Conservation (phyloP, 2,797 vertebrate species). For the Typhlichthys eigenmanni region DNA sequence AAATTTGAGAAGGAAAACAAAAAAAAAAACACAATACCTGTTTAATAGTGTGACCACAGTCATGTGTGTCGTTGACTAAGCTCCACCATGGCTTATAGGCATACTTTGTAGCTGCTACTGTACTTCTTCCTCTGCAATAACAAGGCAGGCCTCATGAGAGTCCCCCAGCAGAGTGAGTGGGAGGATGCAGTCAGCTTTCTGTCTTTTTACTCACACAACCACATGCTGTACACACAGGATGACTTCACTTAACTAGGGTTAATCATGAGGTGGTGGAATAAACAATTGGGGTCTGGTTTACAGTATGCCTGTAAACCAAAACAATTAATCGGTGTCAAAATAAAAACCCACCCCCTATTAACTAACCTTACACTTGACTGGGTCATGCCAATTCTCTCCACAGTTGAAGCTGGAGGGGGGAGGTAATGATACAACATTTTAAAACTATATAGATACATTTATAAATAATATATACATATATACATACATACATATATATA, state of each 20-base stretch:
- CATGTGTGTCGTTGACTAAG: background rate
- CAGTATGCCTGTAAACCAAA: background rate
- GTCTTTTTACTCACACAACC: slow-evolving; percentile 18
- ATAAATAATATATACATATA: too few relatives aligned
- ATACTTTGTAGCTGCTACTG: slow-evolving; percentile 41
- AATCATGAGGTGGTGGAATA: background rate
- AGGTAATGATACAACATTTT: slow-evolving; percentile 2
- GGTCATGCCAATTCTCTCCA: slow-evolving; percentile 99
- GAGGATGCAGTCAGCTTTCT: slow-evolving; percentile 31
- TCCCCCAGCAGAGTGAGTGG: slow-evolving; percentile 25
- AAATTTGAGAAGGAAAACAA: background rate
- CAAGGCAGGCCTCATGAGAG: slow-evolving; percentile 43
- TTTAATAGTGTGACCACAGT: background rate
- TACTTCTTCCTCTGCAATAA: slow-evolving; percentile 37
- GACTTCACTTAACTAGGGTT: background rate
- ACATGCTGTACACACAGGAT: background rate
- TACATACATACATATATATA: too few relatives aligned
- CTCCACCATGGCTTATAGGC: slow-evolving; percentile 23
- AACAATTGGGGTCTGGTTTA: background rate
- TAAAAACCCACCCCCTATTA: background rate
- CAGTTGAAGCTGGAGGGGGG: slow-evolving; percentile 91
- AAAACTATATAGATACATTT: too few relatives aligned
- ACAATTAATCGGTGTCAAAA: background rate
- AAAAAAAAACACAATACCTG: background rate
- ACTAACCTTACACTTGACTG: slow-evolving; percentile 98